Evolutionary conservation across 2,797 vertebrate species (phyloP).

Genomic region (Pipistrellus kuhlii): DNA sequence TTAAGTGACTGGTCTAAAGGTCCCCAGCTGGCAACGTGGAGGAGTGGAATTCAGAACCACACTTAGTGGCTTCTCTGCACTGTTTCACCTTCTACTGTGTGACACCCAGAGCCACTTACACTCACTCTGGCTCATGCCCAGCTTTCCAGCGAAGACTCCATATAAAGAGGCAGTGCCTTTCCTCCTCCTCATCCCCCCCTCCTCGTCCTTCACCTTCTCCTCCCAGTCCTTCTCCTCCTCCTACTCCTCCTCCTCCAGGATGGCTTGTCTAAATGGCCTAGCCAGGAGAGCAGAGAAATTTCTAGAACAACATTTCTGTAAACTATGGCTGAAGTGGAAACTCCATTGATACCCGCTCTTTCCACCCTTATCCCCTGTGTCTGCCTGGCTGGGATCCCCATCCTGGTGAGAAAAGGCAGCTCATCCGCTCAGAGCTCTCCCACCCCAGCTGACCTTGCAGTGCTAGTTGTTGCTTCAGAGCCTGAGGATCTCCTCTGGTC

Average conservation of each 20-base stretch:
- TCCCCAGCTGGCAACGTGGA: background rate
- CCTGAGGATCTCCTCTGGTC: background rate
- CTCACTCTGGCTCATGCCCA: background rate
- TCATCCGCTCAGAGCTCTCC: accelerated
- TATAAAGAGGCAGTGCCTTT: background rate
- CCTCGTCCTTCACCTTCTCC: too few relatives aligned
- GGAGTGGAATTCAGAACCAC: background rate
- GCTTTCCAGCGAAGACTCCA: background rate
- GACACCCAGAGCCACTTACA: background rate
- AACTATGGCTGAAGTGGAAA: background rate
- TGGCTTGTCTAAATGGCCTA: background rate
- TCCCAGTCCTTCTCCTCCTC: too few relatives aligned
- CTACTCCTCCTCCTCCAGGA: too few relatives aligned
- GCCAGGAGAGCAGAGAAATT: background rate
- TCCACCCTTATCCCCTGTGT: background rate
- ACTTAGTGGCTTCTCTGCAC: background rate
- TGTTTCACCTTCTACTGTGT: background rate
- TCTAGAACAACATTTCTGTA: background rate
- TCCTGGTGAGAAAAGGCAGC: background rate
- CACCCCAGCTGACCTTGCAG: background rate
- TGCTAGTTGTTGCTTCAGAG: background rate
- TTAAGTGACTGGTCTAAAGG: background rate
- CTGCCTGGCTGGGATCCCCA: background rate
- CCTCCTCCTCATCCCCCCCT: too few relatives aligned
- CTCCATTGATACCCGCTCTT: background rate